Base-by-base conservation (phyloP, 1,140 invertebrate genomes). In the Eufriesea mexicana region DNA sequence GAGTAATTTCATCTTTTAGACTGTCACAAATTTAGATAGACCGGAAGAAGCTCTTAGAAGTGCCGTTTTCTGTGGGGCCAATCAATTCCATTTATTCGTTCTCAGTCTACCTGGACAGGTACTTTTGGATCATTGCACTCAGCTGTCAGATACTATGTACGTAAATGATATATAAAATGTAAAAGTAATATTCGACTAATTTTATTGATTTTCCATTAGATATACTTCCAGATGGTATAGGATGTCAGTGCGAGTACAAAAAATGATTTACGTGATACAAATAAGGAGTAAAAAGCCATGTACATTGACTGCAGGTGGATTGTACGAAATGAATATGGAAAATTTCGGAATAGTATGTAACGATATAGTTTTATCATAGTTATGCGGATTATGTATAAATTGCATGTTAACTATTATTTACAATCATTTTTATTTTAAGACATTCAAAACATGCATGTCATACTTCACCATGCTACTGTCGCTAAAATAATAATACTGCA, bases 291-390 rank as follows among this genome's bases (percentile, higher is more conserved):
- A 18, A 8, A 76, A 6, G 2, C 28, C 47, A 1, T 64, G 47
- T 9, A 25, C 25, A 18, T 35, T 76, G 5, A 51, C 61, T 0
- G 61, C 74, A 4, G 74, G 59, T 9, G 74, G 74, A 51, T n/a
- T 78, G 12, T 78, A 68, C 10, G 20, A 57, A 7, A 68, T 78
- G 51, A 78, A 78, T 8, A 78, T 78, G 5, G 76, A 78, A 7
- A 78, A 57, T 9, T 78, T 78, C 4, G 64, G 45, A 23, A 57
- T 12, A 7, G 76, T 78, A 70, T 6, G 72, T 59, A 20, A 49
- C 67, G 6, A 25, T 49, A 2, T 23, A 68, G 1, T 6, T 6
- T 7, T 68, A 18, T n/a, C 8, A 49, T 49, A 47, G 35, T 35
- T 35, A 35, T 35, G 1, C 4, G 35, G 1, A 35, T 35, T 4